Evolutionary conservation across 2,113 vertebrate species (phyloP).

Genomic region (Leptocoma aspasia): DNA sequence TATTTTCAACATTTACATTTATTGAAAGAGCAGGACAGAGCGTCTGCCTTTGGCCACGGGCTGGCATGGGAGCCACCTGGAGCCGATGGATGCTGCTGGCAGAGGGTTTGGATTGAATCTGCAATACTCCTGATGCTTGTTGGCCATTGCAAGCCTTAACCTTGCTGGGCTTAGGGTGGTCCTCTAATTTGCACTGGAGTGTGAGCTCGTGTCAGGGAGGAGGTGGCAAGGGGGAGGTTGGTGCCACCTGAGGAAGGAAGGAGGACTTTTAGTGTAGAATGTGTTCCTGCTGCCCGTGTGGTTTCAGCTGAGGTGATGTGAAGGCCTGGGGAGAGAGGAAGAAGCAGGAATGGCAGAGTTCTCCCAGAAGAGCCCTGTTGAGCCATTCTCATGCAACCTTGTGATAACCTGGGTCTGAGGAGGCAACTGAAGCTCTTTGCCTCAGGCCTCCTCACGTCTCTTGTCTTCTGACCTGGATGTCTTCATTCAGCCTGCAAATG

Average conservation of each 20-base stretch:
- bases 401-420: neutral
- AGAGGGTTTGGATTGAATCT: neutral
- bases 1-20: neutral
- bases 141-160: rapidly evolving
- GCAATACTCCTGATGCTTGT: neutral
- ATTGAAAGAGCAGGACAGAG: neutral
- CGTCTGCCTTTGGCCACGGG: rapidly evolving
- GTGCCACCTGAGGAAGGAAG: neutral
- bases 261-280: neutral
- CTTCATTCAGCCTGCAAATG: neutral
- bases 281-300: neutral
- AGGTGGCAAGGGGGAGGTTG: too few species aligned
- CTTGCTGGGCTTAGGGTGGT: neutral
- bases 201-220: neutral
- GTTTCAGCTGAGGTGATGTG: neutral
- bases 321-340: neutral
- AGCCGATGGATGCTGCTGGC: neutral
- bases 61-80: rapidly evolving
- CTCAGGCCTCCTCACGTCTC: neutral
- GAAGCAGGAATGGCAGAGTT: neutral
- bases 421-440: neutral
- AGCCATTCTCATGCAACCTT: neutral
- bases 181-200: neutral
- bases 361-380: neutral
- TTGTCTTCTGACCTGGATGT: neutral